Evolutionary conservation across 2,113 vertebrate species (phyloP).

Genomic region (Diadophis punctatus): DNA sequence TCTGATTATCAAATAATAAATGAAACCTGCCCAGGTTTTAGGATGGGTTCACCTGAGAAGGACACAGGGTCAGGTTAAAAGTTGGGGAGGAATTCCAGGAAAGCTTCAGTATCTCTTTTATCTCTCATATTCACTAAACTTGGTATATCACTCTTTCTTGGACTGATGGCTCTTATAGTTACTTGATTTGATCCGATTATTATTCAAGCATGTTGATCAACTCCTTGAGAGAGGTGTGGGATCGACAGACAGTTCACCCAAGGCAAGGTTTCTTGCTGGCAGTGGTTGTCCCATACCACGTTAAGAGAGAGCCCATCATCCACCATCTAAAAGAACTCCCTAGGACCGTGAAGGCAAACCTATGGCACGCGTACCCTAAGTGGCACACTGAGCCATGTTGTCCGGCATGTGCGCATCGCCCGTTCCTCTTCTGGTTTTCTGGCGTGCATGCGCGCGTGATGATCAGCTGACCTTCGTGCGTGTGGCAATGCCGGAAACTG

Average conservation of each 20-base stretch:
- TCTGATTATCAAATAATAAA: not conserved
- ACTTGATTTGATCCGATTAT: not conserved
- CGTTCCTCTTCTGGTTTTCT: too few species aligned
- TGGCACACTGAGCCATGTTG: too few species aligned
- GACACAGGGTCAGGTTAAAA: not conserved
- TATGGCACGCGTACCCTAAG: too few species aligned
- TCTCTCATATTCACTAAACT: not conserved
- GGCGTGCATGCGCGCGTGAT: too few species aligned
- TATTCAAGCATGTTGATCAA: not conserved
- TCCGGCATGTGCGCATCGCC: too few species aligned
- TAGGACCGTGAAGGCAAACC: too few species aligned
- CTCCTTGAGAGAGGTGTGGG: not conserved
- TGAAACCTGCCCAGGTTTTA: too few species aligned
- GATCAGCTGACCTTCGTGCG: too few species aligned
- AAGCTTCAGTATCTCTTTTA: not conserved
- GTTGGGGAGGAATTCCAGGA: not conserved
- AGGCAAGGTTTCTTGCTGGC: not conserved
- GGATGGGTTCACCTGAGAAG: not conserved
- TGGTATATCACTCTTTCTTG: not conserved
- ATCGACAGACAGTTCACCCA: not conserved
- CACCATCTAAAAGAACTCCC: not conserved
- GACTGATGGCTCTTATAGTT: not conserved
- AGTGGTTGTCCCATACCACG: not conserved
- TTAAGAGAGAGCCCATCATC: not conserved
- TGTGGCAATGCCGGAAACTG: too few species aligned